These are phyloP conservation scores for Mixornis gularis DNA, from an alignment of 2,113 vertebrate genomes.

Conservation along the genomic window DNA sequence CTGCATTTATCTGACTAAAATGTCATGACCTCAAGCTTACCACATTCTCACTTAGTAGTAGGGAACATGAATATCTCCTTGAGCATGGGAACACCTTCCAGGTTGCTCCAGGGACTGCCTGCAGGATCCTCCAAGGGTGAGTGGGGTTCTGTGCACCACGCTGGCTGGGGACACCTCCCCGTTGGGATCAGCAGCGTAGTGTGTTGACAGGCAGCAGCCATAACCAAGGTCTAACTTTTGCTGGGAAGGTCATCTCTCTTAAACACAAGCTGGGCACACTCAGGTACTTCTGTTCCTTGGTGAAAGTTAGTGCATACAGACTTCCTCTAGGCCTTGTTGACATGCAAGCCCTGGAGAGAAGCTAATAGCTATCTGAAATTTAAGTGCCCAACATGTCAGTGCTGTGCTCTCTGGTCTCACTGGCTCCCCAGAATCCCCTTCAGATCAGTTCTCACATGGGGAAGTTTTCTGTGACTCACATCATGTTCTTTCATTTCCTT, in stretches of 20 bases:
- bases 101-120: background rate
- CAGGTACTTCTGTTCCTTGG: background rate
- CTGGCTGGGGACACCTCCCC: background rate
- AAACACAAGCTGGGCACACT: background rate
- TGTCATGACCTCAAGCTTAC: too few relatives aligned
- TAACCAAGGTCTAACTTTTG: background rate
- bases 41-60: background rate
- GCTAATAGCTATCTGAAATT: background rate
- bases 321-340: background rate
- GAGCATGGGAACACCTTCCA: background rate
- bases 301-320: background rate
- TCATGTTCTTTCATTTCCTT: background rate
- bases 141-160: fast-evolving
- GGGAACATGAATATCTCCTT: fast-evolving
- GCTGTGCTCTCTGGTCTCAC: background rate
- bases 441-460: background rate
- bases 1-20: background rate
- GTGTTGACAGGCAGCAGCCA: background rate
- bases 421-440: background rate
- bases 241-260: background rate
- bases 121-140: fast-evolving
- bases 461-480: background rate
- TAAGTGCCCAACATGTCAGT: background rate
- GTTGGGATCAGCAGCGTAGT: background rate
- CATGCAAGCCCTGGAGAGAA: background rate